Base-by-base conservation (phyloP, 1,140 invertebrate species). In the Aphaenogaster rudis region DNA sequence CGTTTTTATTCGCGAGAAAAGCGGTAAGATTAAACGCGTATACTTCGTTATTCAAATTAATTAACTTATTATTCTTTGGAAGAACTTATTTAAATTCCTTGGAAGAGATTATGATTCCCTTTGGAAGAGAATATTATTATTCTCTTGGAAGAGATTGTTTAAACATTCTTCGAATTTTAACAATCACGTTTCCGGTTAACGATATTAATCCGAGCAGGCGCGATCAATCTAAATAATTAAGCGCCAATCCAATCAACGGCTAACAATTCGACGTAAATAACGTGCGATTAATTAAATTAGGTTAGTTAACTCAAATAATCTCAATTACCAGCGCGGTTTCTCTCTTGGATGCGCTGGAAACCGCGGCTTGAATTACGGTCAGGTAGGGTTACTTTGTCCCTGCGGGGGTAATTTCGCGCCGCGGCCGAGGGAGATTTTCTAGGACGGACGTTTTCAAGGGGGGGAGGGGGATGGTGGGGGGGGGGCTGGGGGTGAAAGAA, bases 351-450 rank as follows among this genome's bases (percentile, higher is more conserved):
- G 54, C 45, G 45, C n/a, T 42, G 74, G 33, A 42, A 42, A 77
- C 54, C 36, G 54, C 54, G 36, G 52, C 15, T 77, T 77, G 52
- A 77, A 59, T 77, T 59, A 77, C 54, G 13, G n/a, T 59, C 74
- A 28, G 54, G 28, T 59, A 77, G 74, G 74, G 39, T 77, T 77
- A 59, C 74, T 77, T 77, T 59, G 54, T 77, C 54, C 36, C 52
- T 59, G 54, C 39, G 74, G 54, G n/a, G 54, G 15, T 77, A 77
- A 77, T 39, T 77, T 59, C 21, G 54, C 21, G n/a, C 52, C 28
- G 42, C n/a, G n/a, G 36, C 8, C 6, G n/a, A 45, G 54, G 36
- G 15, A 8, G 4, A 6, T 42, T 48, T 71, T 71, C 66, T 3
- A 69, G 11, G 0, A 39, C 36, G 17, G 3, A 39, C 28, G 28